Evolutionary conservation across 2,888 invertebrate genomes (phyloP), one percentile per base, ranked within the genome.

Genomic region (Deilephila porcellus): DNA sequence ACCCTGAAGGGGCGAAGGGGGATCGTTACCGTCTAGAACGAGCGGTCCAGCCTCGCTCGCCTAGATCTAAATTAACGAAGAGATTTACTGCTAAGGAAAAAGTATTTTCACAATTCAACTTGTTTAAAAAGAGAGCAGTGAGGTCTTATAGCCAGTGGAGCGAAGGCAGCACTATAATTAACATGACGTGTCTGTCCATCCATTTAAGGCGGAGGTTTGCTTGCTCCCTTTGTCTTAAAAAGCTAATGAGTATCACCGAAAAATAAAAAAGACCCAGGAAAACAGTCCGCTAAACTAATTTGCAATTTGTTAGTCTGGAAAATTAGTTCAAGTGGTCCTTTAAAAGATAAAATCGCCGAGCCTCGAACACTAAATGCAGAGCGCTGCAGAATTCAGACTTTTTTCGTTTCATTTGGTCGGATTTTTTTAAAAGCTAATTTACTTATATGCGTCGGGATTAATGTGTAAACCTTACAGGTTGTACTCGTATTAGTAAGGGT

Each of bases 41-140:
- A 71, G 62, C 72, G 60, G 63, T 71, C 59, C 71, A 72, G 72
- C 74, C 62, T 20, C 63, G 75, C 71, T 72, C 76, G 77, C 76
- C 79, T 80, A 79, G 81, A 80, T 80, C 79, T 81, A 81, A 83
- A 83, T 84, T 83, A 84, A 82, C 81, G 74, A 80, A 83, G 77
- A 83, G 82, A 82, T 84, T 84, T 82, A 81, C 74, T 76, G 53
- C 70, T 75, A 75, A 78, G 77, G 76, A 78, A 81, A 83, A 81
- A 81, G 73, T 77, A 81, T 67, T 81, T 76, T 77, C 45, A 70
- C 74, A 74, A 77, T 77, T 78, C 74, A 75, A 73, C 74, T 79
- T 80, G 71, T 79, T 80, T 77, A 52, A 81, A 81, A 80, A 76
- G 73, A 77, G 82, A 78, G 56, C 71, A 63, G 60, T 25, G 73